Base-by-base conservation (phyloP, 2,797 vertebrate genomes). In the Rallus crepitans region DNA sequence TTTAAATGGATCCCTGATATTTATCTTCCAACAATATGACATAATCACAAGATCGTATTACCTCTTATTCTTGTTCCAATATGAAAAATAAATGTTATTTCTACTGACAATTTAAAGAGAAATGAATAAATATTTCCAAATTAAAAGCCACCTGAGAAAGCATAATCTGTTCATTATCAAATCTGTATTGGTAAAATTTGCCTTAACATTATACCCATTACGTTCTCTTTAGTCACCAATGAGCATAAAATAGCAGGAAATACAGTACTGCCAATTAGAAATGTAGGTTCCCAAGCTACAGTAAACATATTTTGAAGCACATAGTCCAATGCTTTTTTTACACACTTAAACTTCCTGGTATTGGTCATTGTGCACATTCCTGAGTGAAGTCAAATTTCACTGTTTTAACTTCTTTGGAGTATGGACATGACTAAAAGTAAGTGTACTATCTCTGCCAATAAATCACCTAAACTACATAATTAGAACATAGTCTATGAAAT, bases 21-120 rank as follows among this genome's bases (percentile, higher is more conserved):
- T 93, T 90, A 91, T 72, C 56, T 94, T 94, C 40, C 24, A 93
- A 61, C 31, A 23, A 27, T 16, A 75, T 57, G 37, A 88, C 55
- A 53, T 69, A 91, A 91, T 56, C 55, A 70, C 35, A 73, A 82
- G 53, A 57, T 91, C 35, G 84, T 48, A 92, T 94, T 76, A 83
- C 59, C 30, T 72, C 73, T 89, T 86, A 47, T 40, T 82, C 53
- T 72, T 82, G 18, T 76, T 90, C 59, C 47, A 48, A 19, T 80
- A 84, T 45, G 27, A 76, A 93, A 95, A 92, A 94, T 39, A 94
- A 96, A 91, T 93, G 89, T 92, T 95, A 96, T 86, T 87, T 94
- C 91, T 89, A 90, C 64, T 87, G 27, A 77, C 31, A 91, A 78
- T 82, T 94, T 93, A 66, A 92, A 96, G 40, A 88, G 35, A 93